Conservation (phyloP, 2,113 vertebrate genomes). For the Callaeas wilsoni region DNA sequence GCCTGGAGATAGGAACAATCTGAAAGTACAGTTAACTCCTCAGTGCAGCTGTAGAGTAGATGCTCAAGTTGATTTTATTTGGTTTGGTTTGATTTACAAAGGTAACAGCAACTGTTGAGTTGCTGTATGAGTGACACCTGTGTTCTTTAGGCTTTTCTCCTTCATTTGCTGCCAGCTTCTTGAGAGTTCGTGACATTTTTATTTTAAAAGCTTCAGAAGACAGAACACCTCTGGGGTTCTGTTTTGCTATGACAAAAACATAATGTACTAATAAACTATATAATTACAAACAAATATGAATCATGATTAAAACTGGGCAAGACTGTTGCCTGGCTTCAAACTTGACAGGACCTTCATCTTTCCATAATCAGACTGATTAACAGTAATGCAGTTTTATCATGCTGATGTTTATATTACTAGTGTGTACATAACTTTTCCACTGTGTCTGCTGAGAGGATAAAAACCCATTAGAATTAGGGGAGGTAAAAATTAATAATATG, state of each 20-base stretch:
- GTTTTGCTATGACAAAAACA: background rate
- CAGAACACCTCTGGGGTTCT: background rate
- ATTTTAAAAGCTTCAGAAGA: background rate
- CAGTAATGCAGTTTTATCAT: background rate
- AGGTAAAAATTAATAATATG: background rate
- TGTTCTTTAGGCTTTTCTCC: background rate
- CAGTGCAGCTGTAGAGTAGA: background rate
- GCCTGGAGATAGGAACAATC: background rate
- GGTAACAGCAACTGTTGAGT: background rate
- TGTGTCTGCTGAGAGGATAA: background rate
- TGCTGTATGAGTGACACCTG: background rate
- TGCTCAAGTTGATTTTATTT: background rate
- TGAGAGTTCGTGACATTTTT: background rate
- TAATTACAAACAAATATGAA: background rate
- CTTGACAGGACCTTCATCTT: background rate
- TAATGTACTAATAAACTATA: background rate
- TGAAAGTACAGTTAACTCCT: background rate
- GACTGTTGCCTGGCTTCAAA: background rate
- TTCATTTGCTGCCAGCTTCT: background rate
- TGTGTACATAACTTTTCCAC: background rate
- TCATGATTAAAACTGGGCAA: background rate
- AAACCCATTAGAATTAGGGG: background rate
- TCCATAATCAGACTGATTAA: background rate
- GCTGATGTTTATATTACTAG: background rate
- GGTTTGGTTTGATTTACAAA: background rate